Conservation (phyloP, 2,797 vertebrate species). For the Dendrocincla tyrannina region DNA sequence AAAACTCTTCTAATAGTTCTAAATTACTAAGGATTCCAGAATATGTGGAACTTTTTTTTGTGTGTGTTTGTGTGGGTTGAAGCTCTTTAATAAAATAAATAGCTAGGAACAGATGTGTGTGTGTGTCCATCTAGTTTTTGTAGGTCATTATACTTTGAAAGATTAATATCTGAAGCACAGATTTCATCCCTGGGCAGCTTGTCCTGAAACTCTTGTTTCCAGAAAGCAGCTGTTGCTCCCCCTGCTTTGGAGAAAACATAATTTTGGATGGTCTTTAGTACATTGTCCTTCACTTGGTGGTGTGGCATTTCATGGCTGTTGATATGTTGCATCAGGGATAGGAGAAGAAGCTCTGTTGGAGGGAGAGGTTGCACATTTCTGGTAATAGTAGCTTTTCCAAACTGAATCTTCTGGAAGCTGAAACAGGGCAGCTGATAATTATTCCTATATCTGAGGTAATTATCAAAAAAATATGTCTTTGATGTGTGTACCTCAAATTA, state of each 20-base stretch:
- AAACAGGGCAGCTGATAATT: conserved; percentile 12
- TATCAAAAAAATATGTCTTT: neutral
- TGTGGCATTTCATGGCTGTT: neutral
- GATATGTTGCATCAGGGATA: neutral
- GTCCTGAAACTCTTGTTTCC: neutral
- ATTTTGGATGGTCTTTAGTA: neutral
- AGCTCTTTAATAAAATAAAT: neutral
- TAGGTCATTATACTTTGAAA: neutral
- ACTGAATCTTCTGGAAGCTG: conserved; percentile 31
- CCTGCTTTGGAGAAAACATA: neutral
- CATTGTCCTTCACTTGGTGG: neutral
- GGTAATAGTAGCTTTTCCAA: neutral
- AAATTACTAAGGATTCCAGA: neutral
- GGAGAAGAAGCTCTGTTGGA: neutral
- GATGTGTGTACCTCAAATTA: neutral
- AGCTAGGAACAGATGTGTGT: neutral
- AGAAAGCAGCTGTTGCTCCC: neutral
- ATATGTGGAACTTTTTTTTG: neutral
- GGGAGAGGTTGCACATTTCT: neutral
- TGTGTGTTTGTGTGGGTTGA: neutral
- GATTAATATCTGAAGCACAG: neutral
- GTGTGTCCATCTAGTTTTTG: neutral
- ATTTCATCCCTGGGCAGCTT: neutral
- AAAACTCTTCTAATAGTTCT: neutral
- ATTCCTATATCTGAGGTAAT: neutral